These are phyloP conservation scores for Catostylus mosaicus DNA, from an alignment of 30 jellyfish, hydroid and myxozoan species.

Conservation along the genomic window DNA sequence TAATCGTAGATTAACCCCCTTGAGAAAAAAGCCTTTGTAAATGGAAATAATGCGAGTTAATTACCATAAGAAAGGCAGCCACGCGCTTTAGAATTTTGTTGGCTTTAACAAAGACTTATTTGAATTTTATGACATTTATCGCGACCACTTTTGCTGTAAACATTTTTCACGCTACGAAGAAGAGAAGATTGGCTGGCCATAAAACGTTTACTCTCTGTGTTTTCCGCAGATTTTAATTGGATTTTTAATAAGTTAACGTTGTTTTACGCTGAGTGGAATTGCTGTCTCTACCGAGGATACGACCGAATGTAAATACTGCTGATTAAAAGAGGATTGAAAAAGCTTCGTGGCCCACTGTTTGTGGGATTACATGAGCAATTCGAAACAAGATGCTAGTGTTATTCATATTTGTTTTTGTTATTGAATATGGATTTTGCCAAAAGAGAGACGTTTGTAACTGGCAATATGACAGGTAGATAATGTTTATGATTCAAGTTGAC, in stretches of 20 bases:
- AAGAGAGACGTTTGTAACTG: conserved; percentile 3
- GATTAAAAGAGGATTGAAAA: neutral
- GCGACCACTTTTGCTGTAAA: neutral
- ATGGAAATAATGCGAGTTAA: neutral
- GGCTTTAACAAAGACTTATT: conserved; percentile 17
- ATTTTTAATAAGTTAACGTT: neutral
- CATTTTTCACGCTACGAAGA: neutral
- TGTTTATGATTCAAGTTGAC: no score
- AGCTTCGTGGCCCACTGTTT: neutral
- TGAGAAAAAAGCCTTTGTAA: neutral
- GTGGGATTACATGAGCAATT: neutral
- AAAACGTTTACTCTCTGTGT: neutral
- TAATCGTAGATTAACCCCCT: conserved; percentile 32
- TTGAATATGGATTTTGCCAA: neutral
- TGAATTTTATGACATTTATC: neutral
- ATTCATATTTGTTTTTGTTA: neutral
- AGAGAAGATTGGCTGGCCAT: no score
- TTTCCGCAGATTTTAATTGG: neutral
- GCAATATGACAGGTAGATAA: conserved; percentile 7
- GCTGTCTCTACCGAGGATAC: neutral
- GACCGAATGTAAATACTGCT: neutral
- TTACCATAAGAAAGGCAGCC: conserved; percentile 47
- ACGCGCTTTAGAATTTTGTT: conserved; percentile 33
- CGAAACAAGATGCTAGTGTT: neutral
- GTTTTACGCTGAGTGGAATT: neutral